These are phyloP conservation scores for Cygnus atratus DNA, from an alignment of 2,113 vertebrate genomes.

Conservation along the genomic window DNA sequence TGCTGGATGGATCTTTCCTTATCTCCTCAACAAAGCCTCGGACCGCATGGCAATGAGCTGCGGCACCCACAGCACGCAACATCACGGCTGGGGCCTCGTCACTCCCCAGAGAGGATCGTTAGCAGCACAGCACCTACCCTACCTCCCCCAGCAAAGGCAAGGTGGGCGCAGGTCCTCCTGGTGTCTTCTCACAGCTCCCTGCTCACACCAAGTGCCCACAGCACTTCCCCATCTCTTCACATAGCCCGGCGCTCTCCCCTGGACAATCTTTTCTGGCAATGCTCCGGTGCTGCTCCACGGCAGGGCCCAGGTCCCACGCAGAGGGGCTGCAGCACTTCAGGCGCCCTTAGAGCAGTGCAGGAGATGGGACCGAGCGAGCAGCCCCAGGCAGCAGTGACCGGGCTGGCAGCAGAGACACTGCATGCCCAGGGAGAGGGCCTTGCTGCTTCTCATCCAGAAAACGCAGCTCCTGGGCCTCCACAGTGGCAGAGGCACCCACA, in stretches of 20 bases:
- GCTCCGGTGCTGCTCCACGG: not conserved
- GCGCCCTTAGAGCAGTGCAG: no score
- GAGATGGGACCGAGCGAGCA: no score
- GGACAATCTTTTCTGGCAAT: not conserved
- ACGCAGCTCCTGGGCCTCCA: no score
- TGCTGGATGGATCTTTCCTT: not conserved
- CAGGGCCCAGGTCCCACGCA: no score
- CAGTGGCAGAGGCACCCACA: not conserved
- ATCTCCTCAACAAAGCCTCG: not conserved
- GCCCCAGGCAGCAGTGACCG: no score
- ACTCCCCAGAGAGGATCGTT: rapidly evolving
- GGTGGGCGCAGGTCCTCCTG: rapidly evolving
- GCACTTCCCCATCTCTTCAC: not conserved
- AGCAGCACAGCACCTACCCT: not conserved
- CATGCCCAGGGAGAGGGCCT: not conserved
- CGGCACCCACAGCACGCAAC: not conserved
- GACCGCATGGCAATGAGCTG: not conserved
- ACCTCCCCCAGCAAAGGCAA: not conserved
- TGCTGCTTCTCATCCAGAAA: not conserved
- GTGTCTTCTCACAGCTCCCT: not conserved
- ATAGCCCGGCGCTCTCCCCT: not conserved
- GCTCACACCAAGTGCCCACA: not conserved
- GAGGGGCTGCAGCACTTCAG: no score
- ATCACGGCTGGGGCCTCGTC: rapidly evolving
- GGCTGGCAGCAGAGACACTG: no score